Evolutionary conservation across 2,113 vertebrate species (phyloP).

Genomic region (Herpailurus yagouaroundi): DNA sequence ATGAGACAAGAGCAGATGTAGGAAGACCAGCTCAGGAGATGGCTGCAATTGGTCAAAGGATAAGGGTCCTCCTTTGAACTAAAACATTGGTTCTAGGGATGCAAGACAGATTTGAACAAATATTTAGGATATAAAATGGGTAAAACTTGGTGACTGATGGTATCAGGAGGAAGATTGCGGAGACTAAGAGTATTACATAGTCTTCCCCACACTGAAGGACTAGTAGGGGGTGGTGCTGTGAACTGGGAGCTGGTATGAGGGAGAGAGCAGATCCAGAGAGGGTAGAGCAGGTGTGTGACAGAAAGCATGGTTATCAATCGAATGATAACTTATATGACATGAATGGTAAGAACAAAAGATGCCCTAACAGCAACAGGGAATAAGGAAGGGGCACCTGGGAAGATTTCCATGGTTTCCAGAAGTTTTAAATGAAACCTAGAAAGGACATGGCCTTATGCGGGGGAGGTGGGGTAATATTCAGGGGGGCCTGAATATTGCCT

Average conservation of each 20-base stretch:
- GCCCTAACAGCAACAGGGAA: not conserved
- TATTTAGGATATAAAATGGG: not conserved
- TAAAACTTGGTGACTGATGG: not conserved
- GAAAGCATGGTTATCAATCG: not conserved
- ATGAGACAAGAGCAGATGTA: not conserved
- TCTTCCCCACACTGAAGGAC: not conserved
- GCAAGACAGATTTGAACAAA: not conserved
- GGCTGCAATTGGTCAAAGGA: not conserved
- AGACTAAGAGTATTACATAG: not conserved
- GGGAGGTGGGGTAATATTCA: too few relatives aligned
- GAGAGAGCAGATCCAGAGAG: too few relatives aligned
- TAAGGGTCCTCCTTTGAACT: not conserved
- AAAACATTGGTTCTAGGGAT: not conserved
- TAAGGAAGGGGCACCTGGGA: not conserved
- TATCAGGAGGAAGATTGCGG: not conserved
- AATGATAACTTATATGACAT: not conserved
- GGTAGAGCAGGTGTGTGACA: not conserved
- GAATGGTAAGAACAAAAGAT: too few relatives aligned
- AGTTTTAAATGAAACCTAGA: not conserved
- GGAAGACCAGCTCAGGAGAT: not conserved
- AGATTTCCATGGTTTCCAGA: not conserved
- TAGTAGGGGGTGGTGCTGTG: not conserved
- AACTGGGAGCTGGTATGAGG: not conserved
- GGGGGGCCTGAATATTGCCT: not conserved
- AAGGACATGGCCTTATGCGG: not conserved